A percentile compares a stretch with the other conserved stretches of the same genome.
Conservation (phyloP, 2,888 invertebrate genomes). For the Nomada ruficornis region DNA sequence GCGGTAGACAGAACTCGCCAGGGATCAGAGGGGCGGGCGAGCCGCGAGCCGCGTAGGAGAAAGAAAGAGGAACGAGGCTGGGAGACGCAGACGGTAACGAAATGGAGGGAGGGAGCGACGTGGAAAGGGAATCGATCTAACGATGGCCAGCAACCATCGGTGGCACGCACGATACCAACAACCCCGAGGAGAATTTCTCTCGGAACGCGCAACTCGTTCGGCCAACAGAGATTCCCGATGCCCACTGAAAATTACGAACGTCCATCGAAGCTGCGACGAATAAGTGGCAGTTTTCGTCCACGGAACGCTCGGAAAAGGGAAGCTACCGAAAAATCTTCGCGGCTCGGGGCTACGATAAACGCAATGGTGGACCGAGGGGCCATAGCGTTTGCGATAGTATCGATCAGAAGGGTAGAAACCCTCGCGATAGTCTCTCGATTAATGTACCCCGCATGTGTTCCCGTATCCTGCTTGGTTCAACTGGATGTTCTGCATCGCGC, state of each 20-base stretch:
- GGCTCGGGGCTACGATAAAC: constrained; percentile 25
- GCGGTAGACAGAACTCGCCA: constrained; percentile 5
- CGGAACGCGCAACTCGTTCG: neutral
- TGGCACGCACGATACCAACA: constrained; percentile 30
- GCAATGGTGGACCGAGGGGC: constrained; percentile 49
- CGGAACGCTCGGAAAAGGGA: neutral
- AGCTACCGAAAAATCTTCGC: neutral
- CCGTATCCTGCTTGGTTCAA: constrained; percentile 58
- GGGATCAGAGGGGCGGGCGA: constrained; percentile 32
- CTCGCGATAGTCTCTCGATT: constrained; percentile 69
- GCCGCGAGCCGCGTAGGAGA: constrained; percentile 1
- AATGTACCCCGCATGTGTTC: constrained; percentile 79
- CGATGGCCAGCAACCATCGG: constrained; percentile 47
- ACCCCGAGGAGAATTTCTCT: constrained; percentile 51
- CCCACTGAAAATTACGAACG: neutral
- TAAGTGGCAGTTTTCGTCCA: too few species aligned
- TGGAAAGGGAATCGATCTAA: constrained; percentile 43
- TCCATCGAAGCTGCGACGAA: too few species aligned
- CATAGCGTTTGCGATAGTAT: constrained; percentile 66
- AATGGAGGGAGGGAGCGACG: neutral
- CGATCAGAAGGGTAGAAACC: constrained; percentile 65
- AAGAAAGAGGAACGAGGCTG: neutral
- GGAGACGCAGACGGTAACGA: neutral
- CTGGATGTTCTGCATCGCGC: constrained; percentile 39
- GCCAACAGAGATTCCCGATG: constrained; percentile 5